Conservation (phyloP, 2,113 vertebrate genomes). For the Elachura formosa region DNA sequence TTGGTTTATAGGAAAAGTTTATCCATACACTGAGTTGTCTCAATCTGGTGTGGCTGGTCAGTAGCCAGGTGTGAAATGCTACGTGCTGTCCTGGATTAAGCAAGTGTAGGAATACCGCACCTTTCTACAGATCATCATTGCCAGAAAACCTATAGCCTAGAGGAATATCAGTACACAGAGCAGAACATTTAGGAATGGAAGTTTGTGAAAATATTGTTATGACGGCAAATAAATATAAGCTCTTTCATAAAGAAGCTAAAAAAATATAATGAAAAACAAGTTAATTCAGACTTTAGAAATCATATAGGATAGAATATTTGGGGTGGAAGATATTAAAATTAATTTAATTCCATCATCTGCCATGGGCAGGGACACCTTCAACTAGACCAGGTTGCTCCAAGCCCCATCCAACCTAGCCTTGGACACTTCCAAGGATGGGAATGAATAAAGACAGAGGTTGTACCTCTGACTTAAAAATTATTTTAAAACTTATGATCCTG, state of each 20-base stretch:
- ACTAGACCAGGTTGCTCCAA: not conserved
- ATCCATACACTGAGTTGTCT: not conserved
- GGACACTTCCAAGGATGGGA: not conserved
- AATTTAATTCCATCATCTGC: not conserved
- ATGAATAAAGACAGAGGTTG: not conserved
- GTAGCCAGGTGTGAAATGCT: not conserved
- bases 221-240: not conserved
- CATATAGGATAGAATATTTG: not conserved
- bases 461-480: not conserved
- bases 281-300: not conserved
- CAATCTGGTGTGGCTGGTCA: rapidly evolving
- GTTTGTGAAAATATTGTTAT: not conserved
- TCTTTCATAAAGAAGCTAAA: not conserved
- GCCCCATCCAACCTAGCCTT: not conserved
- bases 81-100: not conserved
- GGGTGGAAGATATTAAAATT: not conserved
- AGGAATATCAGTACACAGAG: not conserved
- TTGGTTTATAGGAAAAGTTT: not conserved
- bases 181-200: not conserved
- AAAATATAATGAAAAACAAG: not conserved
- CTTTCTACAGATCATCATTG: not conserved
- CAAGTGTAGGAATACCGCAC: not conserved
- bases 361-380: not conserved
- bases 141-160: not conserved
- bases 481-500: not conserved